A percentile compares a stretch with the other conserved stretches of the same genome.
Conservation (phyloP, 2,888 invertebrate species). For the Agriotes lineatus region DNA sequence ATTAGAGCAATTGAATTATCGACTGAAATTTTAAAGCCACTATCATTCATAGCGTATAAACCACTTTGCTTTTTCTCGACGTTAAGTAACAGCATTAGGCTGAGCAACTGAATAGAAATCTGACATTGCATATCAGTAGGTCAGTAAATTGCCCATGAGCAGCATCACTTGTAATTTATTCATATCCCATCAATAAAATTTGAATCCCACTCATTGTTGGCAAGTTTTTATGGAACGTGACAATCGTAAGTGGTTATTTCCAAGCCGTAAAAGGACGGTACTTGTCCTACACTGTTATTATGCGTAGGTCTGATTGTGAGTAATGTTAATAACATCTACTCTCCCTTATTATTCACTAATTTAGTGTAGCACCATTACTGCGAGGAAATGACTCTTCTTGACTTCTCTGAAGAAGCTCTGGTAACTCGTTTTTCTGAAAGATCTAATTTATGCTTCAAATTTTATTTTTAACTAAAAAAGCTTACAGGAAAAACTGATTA, state of each 20-base stretch:
- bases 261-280: slow-evolving; percentile 30
- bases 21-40: too few relatives aligned
- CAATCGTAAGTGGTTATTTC: slow-evolving; percentile 32
- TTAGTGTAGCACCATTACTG: slow-evolving; percentile 22
- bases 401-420: too few relatives aligned
- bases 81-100: too few relatives aligned
- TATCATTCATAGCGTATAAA: too few relatives aligned
- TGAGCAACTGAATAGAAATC: slow-evolving; percentile 9
- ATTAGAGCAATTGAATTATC: too few relatives aligned
- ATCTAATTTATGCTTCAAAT: too few relatives aligned
- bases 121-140: slow-evolving; percentile 6
- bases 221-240: slow-evolving; percentile 25
- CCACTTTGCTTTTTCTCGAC: too few relatives aligned
- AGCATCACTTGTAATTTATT: slow-evolving; percentile 38
- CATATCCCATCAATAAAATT: slow-evolving; percentile 38
- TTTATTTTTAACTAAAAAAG: too few relatives aligned
- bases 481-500: too few relatives aligned
- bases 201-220: slow-evolving; percentile 35
- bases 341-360: slow-evolving; percentile 33
- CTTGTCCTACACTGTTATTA: slow-evolving; percentile 33
- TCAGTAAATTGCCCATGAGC: slow-evolving; percentile 27
- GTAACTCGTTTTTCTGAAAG: too few relatives aligned
- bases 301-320: slow-evolving; percentile 30
- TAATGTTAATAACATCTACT: slow-evolving; percentile 30
- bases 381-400: slow-evolving; percentile 1